Percentiles rank a stretch among this genome's conserved stretches.
phyloP scores from a whole-genome alignment of 2,113 vertebrate species.

The Epinephelus cyanopodus region DNA sequence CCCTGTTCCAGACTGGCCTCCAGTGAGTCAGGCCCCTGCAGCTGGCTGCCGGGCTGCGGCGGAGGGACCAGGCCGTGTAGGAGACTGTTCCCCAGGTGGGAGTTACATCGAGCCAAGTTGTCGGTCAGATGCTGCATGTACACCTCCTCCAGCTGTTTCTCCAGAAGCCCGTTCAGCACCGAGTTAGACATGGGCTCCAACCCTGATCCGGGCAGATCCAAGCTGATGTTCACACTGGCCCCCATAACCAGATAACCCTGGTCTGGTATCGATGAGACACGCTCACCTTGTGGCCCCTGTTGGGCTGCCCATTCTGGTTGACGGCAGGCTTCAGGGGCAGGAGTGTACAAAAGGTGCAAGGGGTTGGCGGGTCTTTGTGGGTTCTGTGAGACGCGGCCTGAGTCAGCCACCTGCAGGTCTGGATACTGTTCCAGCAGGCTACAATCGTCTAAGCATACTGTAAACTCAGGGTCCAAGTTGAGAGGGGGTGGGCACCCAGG shows the following conservation, averaged over 20 bases:
- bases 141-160: constrained; percentile 90
- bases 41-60: constrained; percentile 79
- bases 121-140: constrained; percentile 92
- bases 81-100: constrained; percentile 85
- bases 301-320: neutral
- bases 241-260: constrained; percentile 85
- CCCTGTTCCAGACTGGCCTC: constrained; percentile 77
- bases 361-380: neutral
- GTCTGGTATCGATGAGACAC: constrained; percentile 43
- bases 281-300: constrained; percentile 6
- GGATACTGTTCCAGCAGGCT: constrained; percentile 90
- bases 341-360: neutral
- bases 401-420: constrained; percentile 75
- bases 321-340: neutral
- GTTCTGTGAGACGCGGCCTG: constrained; percentile 51
- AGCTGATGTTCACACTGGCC: constrained; percentile 75
- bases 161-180: constrained; percentile 88
- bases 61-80: constrained; percentile 83
- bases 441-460: constrained; percentile 71
- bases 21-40: constrained; percentile 73
- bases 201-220: constrained; percentile 60
- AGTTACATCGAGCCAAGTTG: constrained; percentile 85
- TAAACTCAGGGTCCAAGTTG: constrained; percentile 75
- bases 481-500: constrained; percentile 50
- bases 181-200: constrained; percentile 90